Evolutionary conservation across 1,140 invertebrate species (phyloP), one percentile per base, ranked within the genome.

Genomic region (Pogonomyrmex barbatus): DNA sequence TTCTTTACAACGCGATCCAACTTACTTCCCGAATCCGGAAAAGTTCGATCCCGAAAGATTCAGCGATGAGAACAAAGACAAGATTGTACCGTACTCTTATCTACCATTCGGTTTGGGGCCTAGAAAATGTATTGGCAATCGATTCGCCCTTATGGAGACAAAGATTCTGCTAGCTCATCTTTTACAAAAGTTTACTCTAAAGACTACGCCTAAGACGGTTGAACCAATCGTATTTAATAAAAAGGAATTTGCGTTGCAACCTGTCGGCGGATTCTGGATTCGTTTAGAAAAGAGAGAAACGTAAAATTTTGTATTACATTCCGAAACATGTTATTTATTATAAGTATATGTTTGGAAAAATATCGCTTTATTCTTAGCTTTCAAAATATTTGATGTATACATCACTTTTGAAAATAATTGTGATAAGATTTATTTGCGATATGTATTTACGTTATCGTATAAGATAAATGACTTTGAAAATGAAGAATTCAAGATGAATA

Each of bases 101-200:
- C 83, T 96, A 24, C 96, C 96, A 0, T 97, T 96, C 89, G 96
- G 96, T 24, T 90, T 95, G 6, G 96, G 96, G 5, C 92, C 93
- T 12, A 88, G 95, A 42, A 91, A 88, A 54, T 93, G 92, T 8
- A 91, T 93, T 5, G 92, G 91, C 0, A 89, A 92, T 79, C 83
- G 93, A 14, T 95, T 95, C 63, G 93, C 93, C 6, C 75, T 94
- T 1, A 94, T 94, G 93, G 93, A 94, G 54, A 90, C 85, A 0
- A 95, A 95, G 75, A 71, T 93, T 17, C 17, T 93, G n/a, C 50
- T 94, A 3, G 91, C 91, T 33, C 84, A 92, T 75, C 62, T 94
- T 10, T 50, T 94, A 24, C 76, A 84, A n/a, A 89, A 91, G 30
- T 94, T 94, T 45, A 45, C 85, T 4, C 17, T 95, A 4, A 87